phyloP scores from a whole-genome alignment of 37 sponge, comb jelly and placozoan genomes.

The Haliclona indistincta region DNA sequence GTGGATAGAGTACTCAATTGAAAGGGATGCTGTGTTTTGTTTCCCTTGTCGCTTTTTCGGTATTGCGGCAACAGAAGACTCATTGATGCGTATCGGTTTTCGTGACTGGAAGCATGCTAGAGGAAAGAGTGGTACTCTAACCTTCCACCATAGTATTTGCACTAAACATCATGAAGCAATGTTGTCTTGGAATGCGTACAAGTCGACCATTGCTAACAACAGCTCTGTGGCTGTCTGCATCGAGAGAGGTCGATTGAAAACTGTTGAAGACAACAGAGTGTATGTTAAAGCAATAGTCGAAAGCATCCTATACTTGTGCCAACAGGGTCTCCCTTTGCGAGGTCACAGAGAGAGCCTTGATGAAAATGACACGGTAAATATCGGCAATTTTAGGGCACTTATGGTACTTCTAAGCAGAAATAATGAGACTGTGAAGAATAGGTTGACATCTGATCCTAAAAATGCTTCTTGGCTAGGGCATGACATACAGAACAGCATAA shows the following conservation, averaged over 20 bases:
- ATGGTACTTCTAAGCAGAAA: background rate
- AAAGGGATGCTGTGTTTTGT: background rate
- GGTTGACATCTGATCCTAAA: background rate
- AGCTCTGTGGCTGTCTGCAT: background rate
- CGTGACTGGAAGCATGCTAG: constrained; percentile 14
- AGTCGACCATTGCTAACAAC: background rate
- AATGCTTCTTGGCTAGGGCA: constrained; percentile 21
- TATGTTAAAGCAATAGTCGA: constrained; percentile 12
- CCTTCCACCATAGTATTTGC: background rate
- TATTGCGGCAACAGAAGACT: background rate
- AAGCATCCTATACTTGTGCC: background rate
- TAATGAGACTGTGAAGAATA: background rate
- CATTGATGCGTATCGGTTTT: background rate
- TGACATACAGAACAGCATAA: constrained; percentile 1
- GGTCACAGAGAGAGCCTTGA: constrained; percentile 3
- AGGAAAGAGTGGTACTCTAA: constrained; percentile 6
- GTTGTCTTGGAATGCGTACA: constrained; percentile 1
- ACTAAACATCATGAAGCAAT: background rate
- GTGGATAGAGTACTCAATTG: constrained; percentile 19
- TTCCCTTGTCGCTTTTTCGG: background rate
- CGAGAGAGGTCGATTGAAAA: constrained; percentile 1
- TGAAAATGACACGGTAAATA: background rate
- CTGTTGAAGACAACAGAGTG: background rate
- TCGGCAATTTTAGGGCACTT: background rate
- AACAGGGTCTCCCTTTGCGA: too few species aligned